Evolutionary conservation across 2,797 vertebrate species (phyloP), one percentile per base, ranked within the genome.

Genomic region (Tangara arthus): DNA sequence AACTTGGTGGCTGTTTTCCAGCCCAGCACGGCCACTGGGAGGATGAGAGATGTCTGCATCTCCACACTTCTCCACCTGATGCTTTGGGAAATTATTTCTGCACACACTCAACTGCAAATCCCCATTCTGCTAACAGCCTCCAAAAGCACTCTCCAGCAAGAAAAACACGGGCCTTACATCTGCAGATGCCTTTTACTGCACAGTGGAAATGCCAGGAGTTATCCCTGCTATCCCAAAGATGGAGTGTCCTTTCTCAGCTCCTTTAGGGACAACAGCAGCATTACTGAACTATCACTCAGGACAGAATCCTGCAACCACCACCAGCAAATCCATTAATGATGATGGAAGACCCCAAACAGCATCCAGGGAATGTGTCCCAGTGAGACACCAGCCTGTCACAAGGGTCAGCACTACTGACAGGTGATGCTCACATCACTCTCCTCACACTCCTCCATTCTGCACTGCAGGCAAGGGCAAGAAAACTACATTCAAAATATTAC

Each of bases 331-430:
- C 64, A 79, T 17, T 13, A 23, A 18, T 0, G 0, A 34, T 11
- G 39, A 60, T 11, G 8, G 35, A 47, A 85, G 39, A 44, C 30
- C 50, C 55, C 18, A 15, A 19, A 26, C 0, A 4, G 23, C 12
- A 60, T 17, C 32, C 44, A 61, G 17, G 11, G 18, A 84, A 68
- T 0, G 0, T 10, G 35, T 1, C 39, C 28, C 20, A 78, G 27
- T 5, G 68, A 83, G 46, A 15, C 49, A 91, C n/a, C 42, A 78
- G 87, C 22, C 42, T 34, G 41, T 37, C 7, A 2, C 3, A 34
- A 56, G 26, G 42, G n/a, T 17, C 82, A 93, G 39, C 59, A 35
- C 37, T 47, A 56, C 14, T 18, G 68, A 49, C 9, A 47, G 30
- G 32, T 0, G 1, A 71, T 21, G 22, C 11, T 66, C 57, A 37